Evolutionary conservation across 1,140 invertebrate genomes (phyloP).

Genomic region (Eumeta japonica): DNA sequence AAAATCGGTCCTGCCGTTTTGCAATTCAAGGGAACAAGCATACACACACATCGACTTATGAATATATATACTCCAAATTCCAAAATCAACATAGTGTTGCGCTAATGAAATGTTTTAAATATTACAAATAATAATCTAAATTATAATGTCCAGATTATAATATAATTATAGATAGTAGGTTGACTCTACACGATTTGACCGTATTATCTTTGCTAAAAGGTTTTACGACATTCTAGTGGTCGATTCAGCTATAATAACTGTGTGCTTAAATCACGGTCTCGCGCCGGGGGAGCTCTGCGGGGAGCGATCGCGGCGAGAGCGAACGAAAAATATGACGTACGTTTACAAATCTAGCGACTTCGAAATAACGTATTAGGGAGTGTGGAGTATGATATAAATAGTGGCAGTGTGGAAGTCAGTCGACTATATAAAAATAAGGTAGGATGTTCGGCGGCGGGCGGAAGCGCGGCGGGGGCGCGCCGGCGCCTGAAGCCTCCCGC

Average conservation of each 20-base stretch:
- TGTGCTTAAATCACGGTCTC: constrained; percentile 21
- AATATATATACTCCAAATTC: no score
- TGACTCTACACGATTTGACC: no score
- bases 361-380: constrained; percentile 48
- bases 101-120: no score
- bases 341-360: constrained; percentile 39
- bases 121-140: no score
- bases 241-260: constrained; percentile 20
- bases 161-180: no score
- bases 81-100: no score
- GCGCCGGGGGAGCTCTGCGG: constrained; percentile 13
- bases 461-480: constrained; percentile 33
- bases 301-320: constrained; percentile 18
- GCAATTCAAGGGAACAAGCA: no score
- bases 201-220: no score
- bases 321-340: constrained; percentile 32
- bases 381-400: constrained; percentile 50
- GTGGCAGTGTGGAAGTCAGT: constrained; percentile 51
- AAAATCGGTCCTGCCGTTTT: no score
- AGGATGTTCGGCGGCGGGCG: constrained; percentile 25
- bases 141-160: no score
- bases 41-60: no score
- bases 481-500: constrained; percentile 36
- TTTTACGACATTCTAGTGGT: no score
- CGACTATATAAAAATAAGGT: constrained; percentile 54